Base-by-base conservation (phyloP, 2,113 vertebrate genomes). In the Eolophus roseicapilla region DNA sequence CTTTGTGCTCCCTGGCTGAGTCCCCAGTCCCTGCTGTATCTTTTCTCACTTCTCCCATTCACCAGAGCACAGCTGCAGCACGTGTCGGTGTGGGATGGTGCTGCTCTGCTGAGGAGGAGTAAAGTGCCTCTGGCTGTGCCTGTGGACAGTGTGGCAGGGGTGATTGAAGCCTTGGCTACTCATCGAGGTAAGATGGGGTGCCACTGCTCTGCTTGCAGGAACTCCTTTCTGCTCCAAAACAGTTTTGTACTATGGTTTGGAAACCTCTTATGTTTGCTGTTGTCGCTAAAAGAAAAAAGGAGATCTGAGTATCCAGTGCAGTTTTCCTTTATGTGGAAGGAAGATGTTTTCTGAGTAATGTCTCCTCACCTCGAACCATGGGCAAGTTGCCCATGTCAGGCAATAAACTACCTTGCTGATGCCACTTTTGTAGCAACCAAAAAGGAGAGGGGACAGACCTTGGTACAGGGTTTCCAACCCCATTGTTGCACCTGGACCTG, bases 111-210 rank as follows among this genome's bases (percentile, higher is more conserved):
- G 24, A 24, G 35, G 35, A 21, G 24, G 18, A 16, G 33, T 17
- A 15, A 9, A 20, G 37, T 0, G 2, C 46, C 60, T 57, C 41
- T 29, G 6, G 50, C 50, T 12, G 37, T 52, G 44, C n/a, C 39
- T 11, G 62, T 0, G 2, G 17, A 28, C 33, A 5, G 17, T 1
- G 20, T 0, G 1, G 8, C 37, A 41, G 33, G 25, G 39, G 4
- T 20, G 60, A 33, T 25, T 1, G 0, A 52, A 71, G 43, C 67
- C 39, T 59, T 47, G 62, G 23, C 57, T 76, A 33, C 46, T 31
- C 19, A 10, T 12, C 11, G 7, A 25, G 62, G 20, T 63, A 39
- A 33, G 17, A 23, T 13, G 11, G 23, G n/a, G 63, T 0, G 2
- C 44, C 47, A 43, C 43, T 84, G 44, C 59, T 57, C 50, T 50